phyloP scores from a whole-genome alignment of 2,888 invertebrate genomes.

The Thelaira solivaga region DNA sequence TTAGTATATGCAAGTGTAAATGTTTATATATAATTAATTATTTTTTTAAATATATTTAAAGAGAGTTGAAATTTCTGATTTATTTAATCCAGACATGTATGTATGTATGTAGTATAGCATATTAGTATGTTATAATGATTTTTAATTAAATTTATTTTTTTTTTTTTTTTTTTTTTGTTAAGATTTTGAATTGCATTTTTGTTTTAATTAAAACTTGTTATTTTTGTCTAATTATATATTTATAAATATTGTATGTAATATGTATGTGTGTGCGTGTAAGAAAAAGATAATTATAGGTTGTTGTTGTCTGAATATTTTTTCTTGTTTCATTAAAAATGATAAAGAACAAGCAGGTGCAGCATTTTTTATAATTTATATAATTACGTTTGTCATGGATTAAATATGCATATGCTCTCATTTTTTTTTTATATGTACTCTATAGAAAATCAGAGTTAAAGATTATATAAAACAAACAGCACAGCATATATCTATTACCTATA shows the following conservation, averaged over 20 bases:
- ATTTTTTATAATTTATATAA: constrained; percentile 4
- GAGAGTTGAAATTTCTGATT: background rate
- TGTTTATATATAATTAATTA: constrained; percentile 9
- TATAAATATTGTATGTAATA: background rate
- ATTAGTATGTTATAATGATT: no score
- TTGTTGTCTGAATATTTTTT: constrained; percentile 15
- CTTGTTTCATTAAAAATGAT: constrained; percentile 27
- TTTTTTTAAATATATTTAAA: constrained; percentile 16
- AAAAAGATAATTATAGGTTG: constrained; percentile 49
- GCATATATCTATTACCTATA: no score
- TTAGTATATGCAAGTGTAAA: background rate
- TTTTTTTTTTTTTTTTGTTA: constrained; percentile 9
- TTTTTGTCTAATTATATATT: background rate
- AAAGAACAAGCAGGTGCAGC: constrained; percentile 58
- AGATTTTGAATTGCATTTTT: constrained; percentile 30
- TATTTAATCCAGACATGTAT: background rate
- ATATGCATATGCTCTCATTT: constrained; percentile 40
- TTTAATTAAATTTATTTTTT: no score
- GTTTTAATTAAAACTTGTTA: constrained; percentile 3
- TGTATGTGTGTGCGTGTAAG: constrained; percentile 4
- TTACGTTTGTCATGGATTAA: constrained; percentile 40
- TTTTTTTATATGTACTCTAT: constrained; percentile 23
- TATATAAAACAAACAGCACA: background rate
- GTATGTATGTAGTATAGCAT: no score
- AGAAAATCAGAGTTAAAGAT: constrained; percentile 56